phyloP scores from a whole-genome alignment of 2,113 vertebrate genomes.

The Cryptotis parvus region DNA sequence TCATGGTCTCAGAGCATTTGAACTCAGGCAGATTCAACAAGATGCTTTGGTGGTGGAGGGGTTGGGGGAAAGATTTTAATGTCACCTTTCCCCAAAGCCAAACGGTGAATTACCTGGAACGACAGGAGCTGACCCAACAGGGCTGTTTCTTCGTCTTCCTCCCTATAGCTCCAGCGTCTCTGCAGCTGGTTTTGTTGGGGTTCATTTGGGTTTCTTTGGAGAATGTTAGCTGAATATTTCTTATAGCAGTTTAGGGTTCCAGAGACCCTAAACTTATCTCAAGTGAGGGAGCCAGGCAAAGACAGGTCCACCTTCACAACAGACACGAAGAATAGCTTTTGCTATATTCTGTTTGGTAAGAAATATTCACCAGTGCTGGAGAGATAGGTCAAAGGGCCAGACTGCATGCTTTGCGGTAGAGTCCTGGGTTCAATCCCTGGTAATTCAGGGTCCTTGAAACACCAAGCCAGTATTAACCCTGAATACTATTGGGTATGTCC shows the following conservation, averaged over 20 bases:
- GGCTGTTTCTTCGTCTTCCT: neutral
- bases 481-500: too few species aligned
- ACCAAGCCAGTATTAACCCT: too few species aligned
- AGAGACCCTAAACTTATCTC: neutral
- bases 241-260: neutral
- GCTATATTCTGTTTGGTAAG: conserved; percentile 34
- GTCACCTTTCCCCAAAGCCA: neutral
- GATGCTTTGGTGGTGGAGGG: neutral
- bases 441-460: too few species aligned
- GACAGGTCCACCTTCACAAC: neutral
- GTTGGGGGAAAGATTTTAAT: neutral
- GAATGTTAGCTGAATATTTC: neutral
- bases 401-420: too few species aligned
- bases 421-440: too few species aligned
- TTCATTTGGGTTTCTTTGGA: conserved; percentile 13
- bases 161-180: neutral
- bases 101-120: neutral
- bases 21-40: neutral
- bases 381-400: too few species aligned
- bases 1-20: conserved; percentile 37
- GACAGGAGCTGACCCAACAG: neutral
- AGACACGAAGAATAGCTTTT: neutral
- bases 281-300: conserved; percentile 5
- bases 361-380: neutral
- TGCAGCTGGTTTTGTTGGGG: neutral